Percentiles rank a stretch among this genome's conserved stretches.
Conservation (phyloP, 2,888 invertebrate species). For the Apoderus coryli region DNA sequence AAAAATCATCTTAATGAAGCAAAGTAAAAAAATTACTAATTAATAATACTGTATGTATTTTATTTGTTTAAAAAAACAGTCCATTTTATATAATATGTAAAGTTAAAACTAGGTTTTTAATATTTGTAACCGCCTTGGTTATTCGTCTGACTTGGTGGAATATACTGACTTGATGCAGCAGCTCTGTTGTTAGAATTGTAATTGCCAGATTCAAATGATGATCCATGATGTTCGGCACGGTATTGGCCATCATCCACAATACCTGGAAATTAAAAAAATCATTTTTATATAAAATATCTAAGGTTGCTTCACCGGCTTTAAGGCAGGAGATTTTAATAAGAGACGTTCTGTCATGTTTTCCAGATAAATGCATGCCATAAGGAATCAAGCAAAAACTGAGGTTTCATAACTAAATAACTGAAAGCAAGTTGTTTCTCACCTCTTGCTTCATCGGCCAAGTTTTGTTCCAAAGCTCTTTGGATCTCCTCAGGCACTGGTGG, state of each 20-base stretch:
- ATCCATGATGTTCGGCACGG: constrained; percentile 12
- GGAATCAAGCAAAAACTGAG: no score
- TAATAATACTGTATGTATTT: constrained; percentile 1
- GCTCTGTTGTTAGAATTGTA: constrained; percentile 8
- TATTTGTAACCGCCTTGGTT: constrained; percentile 14
- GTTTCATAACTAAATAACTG: no score
- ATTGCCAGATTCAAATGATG: constrained; percentile 11
- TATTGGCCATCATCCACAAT: constrained; percentile 20
- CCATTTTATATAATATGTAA: no score
- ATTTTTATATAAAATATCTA: not conserved
- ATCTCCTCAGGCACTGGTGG: constrained; percentile 45
- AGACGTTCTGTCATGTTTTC: no score
- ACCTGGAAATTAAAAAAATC: constrained; percentile 5
- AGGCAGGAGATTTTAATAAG: no score
- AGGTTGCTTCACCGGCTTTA: no score
- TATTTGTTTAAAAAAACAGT: not conserved
- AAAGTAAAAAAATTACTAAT: constrained; percentile 2
- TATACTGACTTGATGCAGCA: constrained; percentile 15
- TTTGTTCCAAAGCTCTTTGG: constrained; percentile 27
- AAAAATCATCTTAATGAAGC: not conserved
- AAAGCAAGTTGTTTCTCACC: no score
- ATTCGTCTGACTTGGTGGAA: constrained; percentile 13
- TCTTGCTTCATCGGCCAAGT: constrained; percentile 22
- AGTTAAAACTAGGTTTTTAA: constrained; percentile 8
- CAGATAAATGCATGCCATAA: no score